Base-by-base conservation (phyloP, 2,888 invertebrate genomes). In the Napeogenes inachia region DNA sequence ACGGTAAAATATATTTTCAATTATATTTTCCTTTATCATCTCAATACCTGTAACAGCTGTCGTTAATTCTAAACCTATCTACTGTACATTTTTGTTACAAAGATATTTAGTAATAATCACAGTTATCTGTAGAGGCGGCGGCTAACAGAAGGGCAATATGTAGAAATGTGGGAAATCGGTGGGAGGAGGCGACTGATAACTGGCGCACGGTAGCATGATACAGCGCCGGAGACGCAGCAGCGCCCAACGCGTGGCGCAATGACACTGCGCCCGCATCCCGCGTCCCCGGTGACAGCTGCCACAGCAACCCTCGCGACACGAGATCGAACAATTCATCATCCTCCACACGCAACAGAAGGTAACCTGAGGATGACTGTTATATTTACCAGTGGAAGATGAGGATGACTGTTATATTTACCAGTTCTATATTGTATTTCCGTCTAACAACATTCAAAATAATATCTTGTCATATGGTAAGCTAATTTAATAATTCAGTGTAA, bases 1-100 rank as follows among this genome's bases (percentile, higher is more conserved):
- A 1, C 89, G 82, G 67, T 81, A 85, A 35, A 86, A 81, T 46
- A 90, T 71, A 62, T 81, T 82, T 63, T 89, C 88, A n/a, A 89
- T 67, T 53, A 88, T 77, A 65, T 85, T 84, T 63, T 83, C 82
- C 56, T 79, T 78, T 71, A 88, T 76, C 78, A 89, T 77, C 55
- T 75, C 73, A 47, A 85, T 70, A 73, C 89, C 89, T 89, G 76
- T 13, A 71, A 74, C 32, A 33, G 45, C 13, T 3, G 35, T 46
- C 5, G 8, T 50, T 21, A 13, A 4, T n/a, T n/a, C 6, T 13
- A 13, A n/a, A 21, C 21, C 35, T 2, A 35, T 35, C 35, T 4
- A 35, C 3, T 12, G 30, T 13, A 13, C 38, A 21, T 38, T 54
- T 38, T 38, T 42, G 8, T 30, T 12, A 33, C 46, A 50, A 13